These are phyloP conservation scores for Calliphora vicina DNA, from an alignment of 1,140 invertebrate species.

Conservation along the genomic window DNA sequence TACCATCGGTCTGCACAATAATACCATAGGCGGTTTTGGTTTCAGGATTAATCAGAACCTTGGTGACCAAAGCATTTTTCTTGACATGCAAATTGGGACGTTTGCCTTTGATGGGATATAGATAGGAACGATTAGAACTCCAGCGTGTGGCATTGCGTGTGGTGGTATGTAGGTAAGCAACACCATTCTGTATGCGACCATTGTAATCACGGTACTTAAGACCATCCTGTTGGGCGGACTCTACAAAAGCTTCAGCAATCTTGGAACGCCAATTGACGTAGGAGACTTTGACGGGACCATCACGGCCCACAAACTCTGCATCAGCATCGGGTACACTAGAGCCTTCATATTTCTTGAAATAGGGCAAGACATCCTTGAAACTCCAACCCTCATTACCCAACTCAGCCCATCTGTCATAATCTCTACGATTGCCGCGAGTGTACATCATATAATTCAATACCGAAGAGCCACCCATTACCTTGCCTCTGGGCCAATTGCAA, in stretches of 20 bases:
- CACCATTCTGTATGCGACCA: constrained; percentile 71
- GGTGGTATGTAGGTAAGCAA: constrained; percentile 72
- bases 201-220: constrained; percentile 79
- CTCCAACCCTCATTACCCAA: constrained; percentile 85
- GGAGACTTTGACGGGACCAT: constrained; percentile 66
- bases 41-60: constrained; percentile 74
- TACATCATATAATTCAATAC: constrained; percentile 93
- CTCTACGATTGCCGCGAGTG: constrained; percentile 75
- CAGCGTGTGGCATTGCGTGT: constrained; percentile 76
- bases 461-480: constrained; percentile 84
- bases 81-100: constrained; percentile 72
- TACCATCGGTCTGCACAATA: constrained; percentile 67
- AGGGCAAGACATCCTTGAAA: constrained; percentile 81
- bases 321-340: constrained; percentile 68
- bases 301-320: constrained; percentile 67
- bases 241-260: constrained; percentile 73
- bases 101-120: constrained; percentile 70
- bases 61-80: constrained; percentile 71
- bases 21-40: constrained; percentile 73
- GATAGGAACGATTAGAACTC: constrained; percentile 77
- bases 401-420: constrained; percentile 81
- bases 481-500: constrained; percentile 78
- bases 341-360: constrained; percentile 82
- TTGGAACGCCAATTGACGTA: constrained; percentile 70
- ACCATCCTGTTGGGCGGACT: constrained; percentile 72